Conservation (phyloP, 2,888 invertebrate genomes). For the Ligdia adustata region DNA sequence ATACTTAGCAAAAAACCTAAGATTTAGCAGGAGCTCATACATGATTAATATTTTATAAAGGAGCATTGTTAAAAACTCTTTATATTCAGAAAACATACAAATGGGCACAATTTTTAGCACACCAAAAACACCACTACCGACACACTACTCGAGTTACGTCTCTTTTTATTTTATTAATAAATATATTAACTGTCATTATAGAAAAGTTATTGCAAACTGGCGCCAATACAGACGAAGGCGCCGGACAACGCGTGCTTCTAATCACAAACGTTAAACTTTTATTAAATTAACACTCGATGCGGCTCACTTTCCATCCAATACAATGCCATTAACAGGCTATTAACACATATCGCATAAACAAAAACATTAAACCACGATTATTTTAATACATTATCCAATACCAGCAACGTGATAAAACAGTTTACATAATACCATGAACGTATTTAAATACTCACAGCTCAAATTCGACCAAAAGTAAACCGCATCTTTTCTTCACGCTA, state of each 20-base stretch:
- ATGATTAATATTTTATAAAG: not conserved
- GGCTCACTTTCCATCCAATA: conserved; percentile 17
- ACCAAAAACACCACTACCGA: conserved; percentile 24
- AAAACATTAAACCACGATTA: too few relatives aligned
- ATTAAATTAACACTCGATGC: conserved; percentile 10
- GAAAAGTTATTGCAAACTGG: conserved; percentile 59
- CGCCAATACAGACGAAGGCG: conserved; percentile 31
- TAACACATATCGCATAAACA: too few relatives aligned
- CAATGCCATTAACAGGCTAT: too few relatives aligned
- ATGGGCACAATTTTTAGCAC: conserved; percentile 18
- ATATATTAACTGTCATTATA: conserved; percentile 44
- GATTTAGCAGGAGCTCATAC: not conserved
- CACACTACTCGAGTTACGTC: conserved; percentile 24
- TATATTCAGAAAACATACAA: not conserved
- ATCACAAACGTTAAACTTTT: conserved; percentile 32
- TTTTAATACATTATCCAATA: too few relatives aligned
- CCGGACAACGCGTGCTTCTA: conserved; percentile 37
- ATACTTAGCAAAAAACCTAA: too few relatives aligned
- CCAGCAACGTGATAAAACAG: too few relatives aligned
- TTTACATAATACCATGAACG: too few relatives aligned
- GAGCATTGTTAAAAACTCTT: not conserved
- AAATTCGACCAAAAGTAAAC: conserved; percentile 14
- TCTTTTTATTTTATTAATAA: conserved; percentile 17
- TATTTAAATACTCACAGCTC: too few relatives aligned
- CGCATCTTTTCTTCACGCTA: conserved; percentile 17